These are phyloP conservation scores for Oreochromis niloticus DNA, from an alignment of 2,113 vertebrate species.

Conservation along the genomic window DNA sequence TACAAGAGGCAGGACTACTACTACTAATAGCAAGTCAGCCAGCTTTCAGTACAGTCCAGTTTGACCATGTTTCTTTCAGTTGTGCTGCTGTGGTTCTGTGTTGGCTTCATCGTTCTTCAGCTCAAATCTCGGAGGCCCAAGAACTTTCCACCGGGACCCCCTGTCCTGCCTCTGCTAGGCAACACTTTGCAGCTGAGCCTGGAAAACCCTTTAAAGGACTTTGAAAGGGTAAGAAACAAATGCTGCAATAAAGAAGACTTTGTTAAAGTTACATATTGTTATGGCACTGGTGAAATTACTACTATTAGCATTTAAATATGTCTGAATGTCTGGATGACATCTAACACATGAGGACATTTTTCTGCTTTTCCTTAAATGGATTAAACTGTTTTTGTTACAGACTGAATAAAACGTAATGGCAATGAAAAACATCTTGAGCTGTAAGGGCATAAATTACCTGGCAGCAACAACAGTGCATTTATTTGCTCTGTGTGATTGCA, in stretches of 20 bases:
- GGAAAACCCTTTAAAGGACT: conserved; percentile 59
- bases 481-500: not conserved
- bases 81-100: conserved; percentile 41
- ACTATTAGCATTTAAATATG: not conserved
- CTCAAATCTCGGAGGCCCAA: conserved; percentile 50
- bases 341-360: not conserved
- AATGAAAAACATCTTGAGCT: accelerated
- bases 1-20: accelerated
- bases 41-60: not conserved
- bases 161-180: conserved; percentile 57
- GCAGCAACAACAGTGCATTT: not conserved
- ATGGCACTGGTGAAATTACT: not conserved
- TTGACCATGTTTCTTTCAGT: conserved; percentile 47
- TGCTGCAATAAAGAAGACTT: not conserved
- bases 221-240: conserved; percentile 43
- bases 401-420: not conserved
- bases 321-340: not conserved
- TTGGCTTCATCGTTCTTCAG: conserved; percentile 43
- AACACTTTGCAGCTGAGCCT: conserved; percentile 61
- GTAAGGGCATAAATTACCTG: not conserved
- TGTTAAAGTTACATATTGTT: not conserved
- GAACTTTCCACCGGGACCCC: conserved; percentile 72
- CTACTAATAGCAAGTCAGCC: not conserved
- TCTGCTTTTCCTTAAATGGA: not conserved
- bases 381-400: not conserved